Conservation (phyloP, 2,888 invertebrate species). For the Catocala sponsa region DNA sequence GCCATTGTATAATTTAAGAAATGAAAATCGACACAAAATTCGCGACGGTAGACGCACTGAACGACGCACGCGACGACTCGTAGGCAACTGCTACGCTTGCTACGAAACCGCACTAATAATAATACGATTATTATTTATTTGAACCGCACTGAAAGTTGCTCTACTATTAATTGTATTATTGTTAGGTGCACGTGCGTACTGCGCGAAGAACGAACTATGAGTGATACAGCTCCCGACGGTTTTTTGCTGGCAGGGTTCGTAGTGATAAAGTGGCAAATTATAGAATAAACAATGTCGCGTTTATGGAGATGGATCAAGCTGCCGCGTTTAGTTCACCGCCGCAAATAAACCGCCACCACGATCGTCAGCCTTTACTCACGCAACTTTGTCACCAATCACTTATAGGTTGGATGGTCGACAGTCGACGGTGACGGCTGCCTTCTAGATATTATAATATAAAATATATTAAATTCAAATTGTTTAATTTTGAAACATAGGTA, state of each 20-base stretch:
- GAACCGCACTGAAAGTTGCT: slow-evolving; percentile 57
- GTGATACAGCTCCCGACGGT: slow-evolving; percentile 65
- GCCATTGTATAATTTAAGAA: slow-evolving; percentile 61
- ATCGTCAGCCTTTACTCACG: slow-evolving; percentile 11
- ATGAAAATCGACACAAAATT: slow-evolving; percentile 39
- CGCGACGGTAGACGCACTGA: slow-evolving; percentile 32
- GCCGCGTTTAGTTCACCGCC: slow-evolving; percentile 38
- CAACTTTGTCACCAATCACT: too few species aligned
- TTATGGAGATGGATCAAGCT: slow-evolving; percentile 58
- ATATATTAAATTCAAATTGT: too few species aligned
- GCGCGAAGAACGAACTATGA: slow-evolving; percentile 68
- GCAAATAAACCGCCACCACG: slow-evolving; percentile 29
- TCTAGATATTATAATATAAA: too few species aligned
- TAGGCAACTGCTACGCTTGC: slow-evolving; percentile 73
- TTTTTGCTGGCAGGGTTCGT: slow-evolving; percentile 62
- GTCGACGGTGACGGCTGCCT: too few species aligned
- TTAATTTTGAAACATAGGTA: too few species aligned
- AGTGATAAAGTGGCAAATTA: slow-evolving; percentile 65
- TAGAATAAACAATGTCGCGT: slow-evolving; percentile 64
- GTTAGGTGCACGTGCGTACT: slow-evolving; percentile 67
- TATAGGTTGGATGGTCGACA: background rate
- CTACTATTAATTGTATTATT: slow-evolving; percentile 41
- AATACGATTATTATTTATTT: slow-evolving; percentile 62
- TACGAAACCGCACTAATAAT: slow-evolving; percentile 68
- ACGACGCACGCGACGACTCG: slow-evolving; percentile 59